Conservation (phyloP, 2,888 invertebrate genomes). For the Zaprionus obscuricornis region DNA sequence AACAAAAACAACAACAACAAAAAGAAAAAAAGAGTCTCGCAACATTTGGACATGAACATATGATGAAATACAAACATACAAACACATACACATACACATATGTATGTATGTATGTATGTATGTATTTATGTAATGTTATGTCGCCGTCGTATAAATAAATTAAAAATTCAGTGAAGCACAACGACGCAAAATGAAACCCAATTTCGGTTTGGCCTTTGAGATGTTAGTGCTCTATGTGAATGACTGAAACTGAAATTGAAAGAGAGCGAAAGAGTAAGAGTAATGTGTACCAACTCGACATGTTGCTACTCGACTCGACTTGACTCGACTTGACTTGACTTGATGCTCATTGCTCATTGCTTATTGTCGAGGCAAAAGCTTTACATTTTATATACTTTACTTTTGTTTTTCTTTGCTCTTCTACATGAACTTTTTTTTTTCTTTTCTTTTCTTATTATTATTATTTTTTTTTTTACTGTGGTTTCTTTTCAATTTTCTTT, state of each 20-base stretch:
- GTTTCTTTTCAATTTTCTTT: constrained; percentile 61
- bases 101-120: neutral
- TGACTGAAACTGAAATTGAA: too few species aligned
- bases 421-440: constrained; percentile 4
- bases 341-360: too few species aligned
- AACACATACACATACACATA: neutral
- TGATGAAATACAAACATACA: constrained; percentile 37
- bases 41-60: constrained; percentile 25
- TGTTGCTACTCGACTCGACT: too few species aligned
- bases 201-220: constrained; percentile 41
- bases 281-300: too few species aligned
- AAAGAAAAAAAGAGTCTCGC: neutral
- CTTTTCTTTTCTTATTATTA: constrained; percentile 4
- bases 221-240: constrained; percentile 26
- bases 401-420: constrained; percentile 4
- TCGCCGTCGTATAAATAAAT: constrained; percentile 62
- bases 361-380: constrained; percentile 18
- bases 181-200: constrained; percentile 59
- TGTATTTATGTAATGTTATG: constrained; percentile 3
- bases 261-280: too few species aligned
- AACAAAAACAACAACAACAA: too few species aligned
- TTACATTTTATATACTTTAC: constrained; percentile 16
- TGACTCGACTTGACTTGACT: too few species aligned
- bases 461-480: constrained; percentile 33
- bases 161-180: constrained; percentile 65